Percentiles rank a stretch among this genome's conserved stretches.
These are phyloP conservation scores for Calidris pugnax DNA, from an alignment of 2,113 vertebrate species.

Conservation along the genomic window DNA sequence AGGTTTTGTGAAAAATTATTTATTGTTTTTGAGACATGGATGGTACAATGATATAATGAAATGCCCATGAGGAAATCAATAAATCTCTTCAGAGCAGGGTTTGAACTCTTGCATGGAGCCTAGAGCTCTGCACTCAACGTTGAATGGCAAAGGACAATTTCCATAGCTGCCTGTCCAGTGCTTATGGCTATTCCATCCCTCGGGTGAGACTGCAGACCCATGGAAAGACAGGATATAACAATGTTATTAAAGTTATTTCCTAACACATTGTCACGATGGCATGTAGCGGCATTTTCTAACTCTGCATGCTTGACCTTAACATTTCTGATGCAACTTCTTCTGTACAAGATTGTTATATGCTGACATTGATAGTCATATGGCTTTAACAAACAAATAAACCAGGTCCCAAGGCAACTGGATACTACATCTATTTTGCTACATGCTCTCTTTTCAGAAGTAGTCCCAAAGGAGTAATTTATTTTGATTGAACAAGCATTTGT, in stretches of 20 bases:
- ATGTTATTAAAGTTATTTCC: not conserved
- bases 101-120: not conserved
- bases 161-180: not conserved
- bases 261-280: not conserved
- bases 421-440: not conserved
- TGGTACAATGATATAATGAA: not conserved
- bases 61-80: not conserved
- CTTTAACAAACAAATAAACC: not conserved
- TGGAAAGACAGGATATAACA: not conserved
- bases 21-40: not conserved
- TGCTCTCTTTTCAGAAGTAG: not conserved
- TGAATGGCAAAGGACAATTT: not conserved
- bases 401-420: not conserved
- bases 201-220: not conserved
- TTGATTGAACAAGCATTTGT: not conserved
- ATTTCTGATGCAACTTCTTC: not conserved
- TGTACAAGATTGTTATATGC: not conserved
- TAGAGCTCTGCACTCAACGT: not conserved
- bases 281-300: not conserved
- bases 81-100: not conserved
- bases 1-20: not conserved
- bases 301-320: not conserved
- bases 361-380: not conserved
- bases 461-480: not conserved
- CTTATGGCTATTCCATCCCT: not conserved